These are phyloP conservation scores for Oceanodroma leucorhoa DNA, from an alignment of 2,797 vertebrate genomes.

Conservation along the genomic window DNA sequence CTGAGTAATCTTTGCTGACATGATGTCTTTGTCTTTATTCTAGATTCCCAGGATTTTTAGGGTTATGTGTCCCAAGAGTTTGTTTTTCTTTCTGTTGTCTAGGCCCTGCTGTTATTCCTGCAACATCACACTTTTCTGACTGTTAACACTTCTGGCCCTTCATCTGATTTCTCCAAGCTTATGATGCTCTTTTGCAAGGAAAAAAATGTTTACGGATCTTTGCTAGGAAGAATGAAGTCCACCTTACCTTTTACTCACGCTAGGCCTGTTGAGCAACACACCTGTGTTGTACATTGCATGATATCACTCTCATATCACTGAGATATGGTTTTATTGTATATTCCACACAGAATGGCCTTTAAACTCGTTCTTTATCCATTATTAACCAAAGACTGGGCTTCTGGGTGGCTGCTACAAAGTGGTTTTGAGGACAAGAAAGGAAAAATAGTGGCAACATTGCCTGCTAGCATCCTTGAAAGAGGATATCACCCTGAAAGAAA, in stretches of 20 bases:
- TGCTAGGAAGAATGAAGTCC: neutral
- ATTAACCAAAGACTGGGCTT: neutral
- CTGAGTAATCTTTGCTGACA: neutral
- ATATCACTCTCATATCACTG: neutral
- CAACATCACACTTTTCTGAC: neutral
- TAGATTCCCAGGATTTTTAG: neutral
- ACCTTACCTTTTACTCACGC: neutral
- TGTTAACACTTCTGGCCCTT: neutral
- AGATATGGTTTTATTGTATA: neutral
- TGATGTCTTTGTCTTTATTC: neutral
- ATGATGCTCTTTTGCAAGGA: neutral
- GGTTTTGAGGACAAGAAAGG: neutral
- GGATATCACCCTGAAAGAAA: neutral
- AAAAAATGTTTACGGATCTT: accelerated
- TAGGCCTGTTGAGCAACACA: neutral
- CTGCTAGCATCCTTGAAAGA: neutral
- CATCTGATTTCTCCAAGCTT: neutral
- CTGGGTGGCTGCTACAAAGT: neutral
- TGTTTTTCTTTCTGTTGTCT: neutral
- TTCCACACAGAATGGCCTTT: neutral
- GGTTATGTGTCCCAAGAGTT: neutral
- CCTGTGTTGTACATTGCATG: neutral
- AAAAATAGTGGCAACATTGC: neutral
- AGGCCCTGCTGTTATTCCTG: neutral
- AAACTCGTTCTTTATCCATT: neutral